phyloP scores from a whole-genome alignment of 2,797 vertebrate genomes.

The Malurus splendens region DNA sequence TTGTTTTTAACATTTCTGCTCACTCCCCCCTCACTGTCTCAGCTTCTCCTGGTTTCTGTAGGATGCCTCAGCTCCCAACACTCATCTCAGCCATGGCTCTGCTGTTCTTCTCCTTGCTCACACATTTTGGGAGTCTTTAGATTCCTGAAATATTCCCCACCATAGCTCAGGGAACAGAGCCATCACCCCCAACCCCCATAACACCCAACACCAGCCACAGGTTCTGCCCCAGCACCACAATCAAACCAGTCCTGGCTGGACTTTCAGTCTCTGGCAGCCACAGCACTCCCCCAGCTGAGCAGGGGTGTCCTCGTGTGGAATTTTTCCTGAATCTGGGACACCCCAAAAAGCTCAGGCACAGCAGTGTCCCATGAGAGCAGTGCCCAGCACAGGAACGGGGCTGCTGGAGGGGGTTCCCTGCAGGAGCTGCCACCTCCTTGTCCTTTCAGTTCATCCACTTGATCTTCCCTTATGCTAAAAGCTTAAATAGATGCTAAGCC shows the following conservation, averaged over 20 bases:
- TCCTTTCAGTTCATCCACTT: fast-evolving
- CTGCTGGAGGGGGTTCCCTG: not conserved
- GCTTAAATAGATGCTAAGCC: not conserved
- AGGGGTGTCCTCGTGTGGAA: fast-evolving
- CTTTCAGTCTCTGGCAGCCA: fast-evolving
- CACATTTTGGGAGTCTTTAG: fast-evolving
- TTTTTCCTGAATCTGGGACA: fast-evolving
- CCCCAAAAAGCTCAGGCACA: not conserved
- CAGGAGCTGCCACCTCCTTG: fast-evolving
- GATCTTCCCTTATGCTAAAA: not conserved
- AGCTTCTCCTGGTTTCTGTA: not conserved
- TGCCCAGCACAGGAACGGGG: fast-evolving
- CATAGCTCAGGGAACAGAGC: not conserved
- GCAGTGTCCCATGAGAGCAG: fast-evolving
- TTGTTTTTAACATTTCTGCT: too few relatives aligned
- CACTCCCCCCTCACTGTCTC: not conserved
- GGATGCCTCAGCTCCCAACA: fast-evolving
- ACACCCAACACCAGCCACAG: fast-evolving
- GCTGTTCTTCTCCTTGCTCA: not conserved
- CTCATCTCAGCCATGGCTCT: not conserved
- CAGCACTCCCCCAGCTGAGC: not conserved
- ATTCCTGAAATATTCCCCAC: fast-evolving
- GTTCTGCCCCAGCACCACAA: not conserved
- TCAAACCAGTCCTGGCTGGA: fast-evolving
- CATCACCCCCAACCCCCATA: too few relatives aligned